A percentile compares a stretch with the other conserved stretches of the same genome.
Evolutionary conservation across 2,888 invertebrate species (phyloP).

Genomic region (Melitaea athalia): DNA sequence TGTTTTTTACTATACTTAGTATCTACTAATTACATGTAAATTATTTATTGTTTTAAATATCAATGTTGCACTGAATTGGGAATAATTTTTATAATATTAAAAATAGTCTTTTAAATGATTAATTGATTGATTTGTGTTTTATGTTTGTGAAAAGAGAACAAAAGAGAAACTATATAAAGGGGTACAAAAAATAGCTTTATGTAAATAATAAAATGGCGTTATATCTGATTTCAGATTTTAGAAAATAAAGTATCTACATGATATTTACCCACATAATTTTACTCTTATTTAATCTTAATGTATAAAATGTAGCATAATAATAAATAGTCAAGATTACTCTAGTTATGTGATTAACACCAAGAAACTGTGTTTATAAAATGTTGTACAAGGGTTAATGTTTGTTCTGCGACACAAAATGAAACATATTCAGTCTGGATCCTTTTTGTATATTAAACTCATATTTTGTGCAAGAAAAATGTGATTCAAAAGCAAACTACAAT

Average conservation of each 20-base stretch:
- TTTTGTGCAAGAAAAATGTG: conserved; percentile 6
- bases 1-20: not conserved
- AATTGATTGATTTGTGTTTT: conserved; percentile 52
- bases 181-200: not conserved
- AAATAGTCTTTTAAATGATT: not conserved
- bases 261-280: not conserved
- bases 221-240: not conserved
- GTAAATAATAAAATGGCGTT: not conserved
- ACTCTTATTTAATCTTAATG: not conserved
- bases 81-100: not conserved
- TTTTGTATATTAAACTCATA: not conserved
- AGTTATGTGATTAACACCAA: not conserved
- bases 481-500: conserved; percentile 29
- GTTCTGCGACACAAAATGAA: conserved; percentile 9
- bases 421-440: conserved; percentile 9
- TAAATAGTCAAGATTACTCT: not conserved
- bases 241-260: not conserved
- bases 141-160: conserved; percentile 82
- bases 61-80: not conserved
- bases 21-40: not conserved
- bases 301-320: not conserved
- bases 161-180: not conserved
- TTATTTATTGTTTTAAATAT: not conserved
- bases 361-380: not conserved
- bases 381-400: conserved; percentile 1